Evolutionary conservation across 2,888 invertebrate species (phyloP).

Genomic region (Dendrolimus pini): DNA sequence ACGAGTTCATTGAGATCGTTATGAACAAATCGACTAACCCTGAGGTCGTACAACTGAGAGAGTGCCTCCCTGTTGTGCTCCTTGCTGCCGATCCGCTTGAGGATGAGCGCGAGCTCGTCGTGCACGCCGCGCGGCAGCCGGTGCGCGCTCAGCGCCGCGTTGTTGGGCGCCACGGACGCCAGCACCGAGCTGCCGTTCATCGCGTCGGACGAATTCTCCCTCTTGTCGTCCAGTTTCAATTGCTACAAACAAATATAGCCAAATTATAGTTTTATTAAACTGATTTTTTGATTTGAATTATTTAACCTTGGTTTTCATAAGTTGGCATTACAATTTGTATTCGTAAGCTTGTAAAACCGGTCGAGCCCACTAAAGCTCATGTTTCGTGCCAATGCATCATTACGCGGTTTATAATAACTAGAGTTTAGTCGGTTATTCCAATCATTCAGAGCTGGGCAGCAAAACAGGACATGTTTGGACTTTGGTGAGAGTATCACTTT

Average conservation of each 20-base stretch:
- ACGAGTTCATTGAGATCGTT: no score
- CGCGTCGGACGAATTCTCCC: constrained; percentile 44
- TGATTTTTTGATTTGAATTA: no score
- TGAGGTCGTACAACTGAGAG: constrained; percentile 86
- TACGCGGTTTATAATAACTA: no score
- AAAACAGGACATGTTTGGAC: no score
- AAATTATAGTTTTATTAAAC: not conserved
- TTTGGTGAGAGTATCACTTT: no score
- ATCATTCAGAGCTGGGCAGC: no score
- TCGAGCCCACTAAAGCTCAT: no score
- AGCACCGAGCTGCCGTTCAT: constrained; percentile 53
- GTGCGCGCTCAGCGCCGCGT: constrained; percentile 37
- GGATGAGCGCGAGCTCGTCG: constrained; percentile 91
- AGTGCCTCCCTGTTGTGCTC: constrained; percentile 91
- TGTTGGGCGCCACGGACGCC: constrained; percentile 70
- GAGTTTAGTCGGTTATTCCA: no score
- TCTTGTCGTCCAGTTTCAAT: constrained; percentile 76
- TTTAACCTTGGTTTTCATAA: no score
- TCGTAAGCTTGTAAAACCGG: no score
- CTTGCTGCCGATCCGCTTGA: constrained; percentile 93
- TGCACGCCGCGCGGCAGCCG: constrained; percentile 87
- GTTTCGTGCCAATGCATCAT: no score
- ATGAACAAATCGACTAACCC: constrained; percentile 34
- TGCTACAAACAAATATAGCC: constrained; percentile 36
- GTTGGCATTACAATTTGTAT: no score